Percentiles rank a stretch among this genome's conserved stretches.
Conservation (phyloP, 2,113 vertebrate genomes). For the Erythrolamprus reginae region DNA sequence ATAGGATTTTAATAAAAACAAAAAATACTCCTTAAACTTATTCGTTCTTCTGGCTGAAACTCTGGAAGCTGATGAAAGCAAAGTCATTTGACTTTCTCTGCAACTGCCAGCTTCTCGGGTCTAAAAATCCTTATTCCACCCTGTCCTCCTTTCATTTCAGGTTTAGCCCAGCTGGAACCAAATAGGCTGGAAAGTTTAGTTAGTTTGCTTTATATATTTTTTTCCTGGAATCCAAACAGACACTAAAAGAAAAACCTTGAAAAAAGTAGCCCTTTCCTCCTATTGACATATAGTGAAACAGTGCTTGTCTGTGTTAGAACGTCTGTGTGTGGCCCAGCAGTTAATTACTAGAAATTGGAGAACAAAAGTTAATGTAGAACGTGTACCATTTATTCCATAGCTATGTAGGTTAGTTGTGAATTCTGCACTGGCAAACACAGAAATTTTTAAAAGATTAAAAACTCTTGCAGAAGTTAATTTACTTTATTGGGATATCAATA, state of each 20-base stretch:
- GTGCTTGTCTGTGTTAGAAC: not conserved
- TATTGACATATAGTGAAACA: not conserved
- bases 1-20: not conserved
- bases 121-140: not conserved
- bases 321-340: not conserved
- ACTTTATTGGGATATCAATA: not conserved
- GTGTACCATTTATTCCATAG: not conserved
- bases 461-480: not conserved
- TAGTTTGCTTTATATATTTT: not conserved
- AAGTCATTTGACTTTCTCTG: not conserved
- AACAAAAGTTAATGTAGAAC: not conserved
- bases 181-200: not conserved
- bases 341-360: not conserved
- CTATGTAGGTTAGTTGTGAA: not conserved
- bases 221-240: slow-evolving; percentile 1
- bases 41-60: not conserved
- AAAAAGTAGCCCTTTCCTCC: not conserved
- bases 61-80: not conserved
- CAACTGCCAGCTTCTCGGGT: not conserved
- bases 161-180: slow-evolving; percentile 1
- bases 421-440: not conserved
- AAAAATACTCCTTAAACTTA: not conserved
- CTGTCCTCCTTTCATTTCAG: not conserved
- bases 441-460: not conserved
- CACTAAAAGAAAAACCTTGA: slow-evolving; percentile 3